Base-by-base conservation (phyloP, 2,888 invertebrate genomes). In the Drosophila lutescens region DNA sequence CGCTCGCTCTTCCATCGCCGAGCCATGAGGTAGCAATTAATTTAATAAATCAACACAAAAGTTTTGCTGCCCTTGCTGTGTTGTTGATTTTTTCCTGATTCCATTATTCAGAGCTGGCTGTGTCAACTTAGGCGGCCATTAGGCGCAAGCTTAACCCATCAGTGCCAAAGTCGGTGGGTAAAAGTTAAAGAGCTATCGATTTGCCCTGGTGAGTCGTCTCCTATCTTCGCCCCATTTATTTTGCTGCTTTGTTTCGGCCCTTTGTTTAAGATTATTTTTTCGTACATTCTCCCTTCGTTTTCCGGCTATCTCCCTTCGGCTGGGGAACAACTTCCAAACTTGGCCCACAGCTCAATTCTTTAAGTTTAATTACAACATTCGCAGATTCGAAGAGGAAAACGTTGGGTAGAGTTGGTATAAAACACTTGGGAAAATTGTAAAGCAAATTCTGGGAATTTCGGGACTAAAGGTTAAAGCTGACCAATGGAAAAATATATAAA, bases 31-130 rank as follows among this genome's bases (percentile, higher is more conserved):
- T 76, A 79, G 83, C 85, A 89, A 89, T 88, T 88, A 89, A 88
- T 88, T 88, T 88, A 88, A 88, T 89, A 89, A 88, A 89, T 89
- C 88, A 89, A 89, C 88, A 86, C 66, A 77, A 82, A 87, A 83
- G 58, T 89, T 87, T 81, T 78, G 58, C 71, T 49, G 34, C 53
- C 84, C 36, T 23, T 51, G 44, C 12, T 56, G 34, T 56, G 34
- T 49, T 60, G 40, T 40, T 57, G 17, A 43, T 57, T 73, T 54
- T 32, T 50, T 54, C 32, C 70, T 63, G 46, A 55, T 61, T 60
- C 65, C 62, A 55, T 61, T 71, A 61, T 60, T 44, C 53, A 62
- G 46, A 43, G 41, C 50, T 62, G 67, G 57, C 72, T 76, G 57
- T 76, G 83, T 83, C 86, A 83, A 86, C 88, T 86, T 72, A 65